Evolutionary conservation across 2,888 invertebrate genomes (phyloP), one percentile per base, ranked within the genome.

Genomic region (Cremastinae sp.): DNA sequence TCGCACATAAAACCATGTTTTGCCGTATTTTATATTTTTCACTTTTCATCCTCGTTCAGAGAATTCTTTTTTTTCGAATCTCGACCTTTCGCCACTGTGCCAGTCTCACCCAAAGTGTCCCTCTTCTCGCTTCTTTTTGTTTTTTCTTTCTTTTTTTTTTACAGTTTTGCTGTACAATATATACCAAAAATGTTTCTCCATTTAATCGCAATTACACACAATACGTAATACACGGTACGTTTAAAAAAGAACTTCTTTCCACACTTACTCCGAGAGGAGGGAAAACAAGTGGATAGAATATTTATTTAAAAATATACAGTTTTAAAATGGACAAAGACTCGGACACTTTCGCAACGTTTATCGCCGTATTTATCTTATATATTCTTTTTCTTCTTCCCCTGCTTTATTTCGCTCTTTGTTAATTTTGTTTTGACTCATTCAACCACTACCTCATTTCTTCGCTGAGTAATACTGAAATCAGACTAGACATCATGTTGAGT

Each of bases 401-500:
- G 34, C 47, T 65, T 7, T 38, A 49, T 34, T 49, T 61, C 58
- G 14, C 5, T 36, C 43, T 61, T 70, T 36, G 3, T 49, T 61
- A 4, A 18, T 41, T 69, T 38, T 34, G n/a, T 18, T 56, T 59
- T 45, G 62, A 62, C 58, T 43, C 43, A 45, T 36, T 4, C 43
- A 14, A 54, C 61, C 36, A 51, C 68, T 47, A 36, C 41, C 16
- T 56, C n/a, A 1, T 47, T 43, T 28, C 65, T 74, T 73, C 74
- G 78, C 75, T 75, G 70, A 61, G 73, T 81, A 84, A 86, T 84
- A 85, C 83, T 86, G 80, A 64, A 28, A 75, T 81, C 85, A 85
- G 88, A 88, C 88, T 88, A 88, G 87, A 88, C 87, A 82, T 82
- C 85, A 86, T 86, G 86, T 82, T 69, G 54, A 79, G 81, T 84